Conservation (phyloP, 2,888 invertebrate species). For the Marronus borbonicus region DNA sequence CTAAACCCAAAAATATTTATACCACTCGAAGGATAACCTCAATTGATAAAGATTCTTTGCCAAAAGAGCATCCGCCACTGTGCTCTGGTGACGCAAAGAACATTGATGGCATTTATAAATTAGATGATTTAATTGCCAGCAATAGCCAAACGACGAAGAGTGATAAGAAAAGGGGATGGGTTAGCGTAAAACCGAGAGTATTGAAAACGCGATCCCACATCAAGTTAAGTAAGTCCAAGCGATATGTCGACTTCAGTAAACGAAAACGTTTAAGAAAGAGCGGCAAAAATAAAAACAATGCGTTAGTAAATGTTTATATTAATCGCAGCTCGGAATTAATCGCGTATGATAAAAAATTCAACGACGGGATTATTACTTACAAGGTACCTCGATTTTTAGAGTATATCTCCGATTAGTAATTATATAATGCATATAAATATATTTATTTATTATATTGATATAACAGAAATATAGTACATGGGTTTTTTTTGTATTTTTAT, state of each 20-base stretch:
- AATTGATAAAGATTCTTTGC: neutral
- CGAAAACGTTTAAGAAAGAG: slow-evolving; percentile 37
- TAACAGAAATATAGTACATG: too few species aligned
- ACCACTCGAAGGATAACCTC: slow-evolving; percentile 19
- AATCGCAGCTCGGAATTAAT: slow-evolving; percentile 44
- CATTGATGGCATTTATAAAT: slow-evolving; percentile 38
- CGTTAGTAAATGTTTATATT: slow-evolving; percentile 21
- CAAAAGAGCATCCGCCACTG: slow-evolving; percentile 9
- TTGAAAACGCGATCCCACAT: slow-evolving; percentile 42
- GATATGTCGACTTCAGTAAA: slow-evolving; percentile 46
- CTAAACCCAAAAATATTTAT: slow-evolving; percentile 44
- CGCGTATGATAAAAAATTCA: slow-evolving; percentile 45
- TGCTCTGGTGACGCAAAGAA: slow-evolving; percentile 43
- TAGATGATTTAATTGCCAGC: slow-evolving; percentile 43
- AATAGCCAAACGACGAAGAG: neutral
- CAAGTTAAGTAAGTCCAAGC: slow-evolving; percentile 48
- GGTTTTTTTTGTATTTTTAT: too few species aligned
- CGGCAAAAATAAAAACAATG: slow-evolving; percentile 32
- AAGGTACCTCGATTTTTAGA: slow-evolving; percentile 47
- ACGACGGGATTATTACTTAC: slow-evolving; percentile 52
- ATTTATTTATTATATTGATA: too few species aligned
- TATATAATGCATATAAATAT: slow-evolving; percentile 2
- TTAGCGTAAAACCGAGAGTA: slow-evolving; percentile 27
- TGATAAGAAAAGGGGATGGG: neutral
- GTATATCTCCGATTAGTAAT: slow-evolving; percentile 43